Base-by-base conservation (phyloP, 2,797 vertebrate species). In the Rhynchotus rufescens region DNA sequence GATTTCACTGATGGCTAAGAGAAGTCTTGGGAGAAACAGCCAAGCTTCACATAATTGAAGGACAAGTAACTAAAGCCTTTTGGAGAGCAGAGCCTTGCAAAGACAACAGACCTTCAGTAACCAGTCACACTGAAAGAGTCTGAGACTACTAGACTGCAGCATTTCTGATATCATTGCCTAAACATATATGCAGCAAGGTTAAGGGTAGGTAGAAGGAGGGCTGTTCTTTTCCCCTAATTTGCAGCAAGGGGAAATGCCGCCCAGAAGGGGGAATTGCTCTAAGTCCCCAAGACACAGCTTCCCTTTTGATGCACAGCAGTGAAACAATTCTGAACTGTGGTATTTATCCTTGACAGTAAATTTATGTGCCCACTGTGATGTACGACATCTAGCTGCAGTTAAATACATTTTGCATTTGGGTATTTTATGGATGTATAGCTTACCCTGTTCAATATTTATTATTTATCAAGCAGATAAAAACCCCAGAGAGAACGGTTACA, bases 381-480 rank as follows among this genome's bases (percentile, higher is more conserved):
- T 59, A 64, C 1, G 15, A 19, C 12, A 42, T 83, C 84, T 76
- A 40, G 6, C 16, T 69, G 67, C 20, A 82, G 14, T 71, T 71
- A 86, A 83, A 60, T 61, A 72, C 8, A 42, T 84, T 45, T 60
- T 60, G 9, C 17, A 72, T 80, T 19, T 21, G 7, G 11, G 22
- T 61, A 17, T 68, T 62, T 82, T 19, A 42, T 7, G 57, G 25
- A 36, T 77, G 17, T 25, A 6, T 44, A 84, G 44, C 25, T 64
- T 65, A 8, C 7, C 36, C 38, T 45, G 9, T 51, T 94, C 8
- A 28, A 10, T 83, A 78, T 73, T 72, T 81, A 79, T 56, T 81
- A 57, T 71, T 82, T 64, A 44, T 40, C 23, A 88, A 77, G 32
- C 5, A 89, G 40, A 81, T 57, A 85, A 76, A 59, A 91, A 51